Conservation (phyloP, 2,888 invertebrate species). For the Mesopsocus fuscifrons region DNA sequence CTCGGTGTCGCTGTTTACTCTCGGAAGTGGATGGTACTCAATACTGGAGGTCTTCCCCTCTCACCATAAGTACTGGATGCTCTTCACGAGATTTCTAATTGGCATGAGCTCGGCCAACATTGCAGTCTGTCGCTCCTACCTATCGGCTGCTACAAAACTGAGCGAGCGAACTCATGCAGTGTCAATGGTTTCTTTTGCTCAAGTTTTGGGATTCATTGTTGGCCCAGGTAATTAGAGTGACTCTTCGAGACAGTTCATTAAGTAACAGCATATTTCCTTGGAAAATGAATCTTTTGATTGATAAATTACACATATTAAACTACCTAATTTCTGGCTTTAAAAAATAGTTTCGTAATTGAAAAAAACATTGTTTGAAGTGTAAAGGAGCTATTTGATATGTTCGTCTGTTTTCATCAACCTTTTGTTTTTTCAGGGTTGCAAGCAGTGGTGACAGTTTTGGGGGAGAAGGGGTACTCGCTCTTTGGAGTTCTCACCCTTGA, state of each 20-base stretch:
- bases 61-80: conserved; percentile 50
- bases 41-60: conserved; percentile 47
- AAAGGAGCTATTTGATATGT: too few relatives aligned
- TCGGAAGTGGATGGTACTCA: conserved; percentile 56
- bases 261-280: too few relatives aligned
- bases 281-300: too few relatives aligned
- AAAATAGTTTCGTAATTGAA: background rate
- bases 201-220: conserved; percentile 70
- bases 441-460: conserved; percentile 59
- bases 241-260: too few relatives aligned
- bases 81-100: conserved; percentile 54
- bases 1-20: conserved; percentile 48
- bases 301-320: too few relatives aligned
- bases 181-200: conserved; percentile 64
- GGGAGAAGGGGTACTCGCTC: conserved; percentile 38
- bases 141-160: conserved; percentile 65
- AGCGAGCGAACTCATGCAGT: conserved; percentile 66
- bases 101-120: conserved; percentile 74
- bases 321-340: background rate
- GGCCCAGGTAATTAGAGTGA: conserved; percentile 46
- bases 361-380: too few relatives aligned
- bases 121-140: conserved; percentile 64
- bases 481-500: conserved; percentile 43
- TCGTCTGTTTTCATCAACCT: too few relatives aligned
- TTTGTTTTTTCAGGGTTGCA: conserved; percentile 37